Evolutionary conservation across 2,113 vertebrate genomes (phyloP).

Genomic region (Pogonocichla stellata): DNA sequence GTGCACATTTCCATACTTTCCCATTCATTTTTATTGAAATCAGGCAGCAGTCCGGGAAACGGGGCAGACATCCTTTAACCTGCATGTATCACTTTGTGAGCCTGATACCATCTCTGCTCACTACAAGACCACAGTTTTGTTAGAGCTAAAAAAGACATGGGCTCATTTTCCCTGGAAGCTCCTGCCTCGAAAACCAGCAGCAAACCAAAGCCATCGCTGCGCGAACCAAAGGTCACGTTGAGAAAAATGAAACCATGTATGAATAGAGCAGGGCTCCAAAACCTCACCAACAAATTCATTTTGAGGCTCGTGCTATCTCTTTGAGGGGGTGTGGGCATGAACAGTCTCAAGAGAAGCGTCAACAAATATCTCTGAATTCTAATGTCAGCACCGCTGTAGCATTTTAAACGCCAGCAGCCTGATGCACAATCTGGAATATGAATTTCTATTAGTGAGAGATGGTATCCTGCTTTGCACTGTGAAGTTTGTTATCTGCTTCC

Average conservation of each 20-base stretch:
- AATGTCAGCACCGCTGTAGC: background rate
- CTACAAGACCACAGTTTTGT: constrained; percentile 70
- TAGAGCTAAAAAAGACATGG: constrained; percentile 64
- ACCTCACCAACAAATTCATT: constrained; percentile 49
- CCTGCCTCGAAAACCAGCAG: constrained; percentile 17
- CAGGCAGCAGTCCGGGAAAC: constrained; percentile 1
- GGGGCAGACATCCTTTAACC: constrained; percentile 69
- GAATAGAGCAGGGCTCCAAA: constrained; percentile 48
- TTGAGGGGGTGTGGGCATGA: background rate
- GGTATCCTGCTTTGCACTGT: background rate
- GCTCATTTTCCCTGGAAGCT: constrained; percentile 56
- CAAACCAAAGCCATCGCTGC: background rate
- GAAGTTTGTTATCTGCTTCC: constrained; percentile 32
- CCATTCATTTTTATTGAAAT: constrained; percentile 63
- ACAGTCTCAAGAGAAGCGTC: constrained; percentile 51
- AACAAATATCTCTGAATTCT: constrained; percentile 67
- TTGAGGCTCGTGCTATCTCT: constrained; percentile 48
- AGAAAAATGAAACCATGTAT: constrained; percentile 65
- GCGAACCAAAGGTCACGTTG: constrained; percentile 54
- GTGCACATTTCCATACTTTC: constrained; percentile 44
- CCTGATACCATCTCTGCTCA: constrained; percentile 62
- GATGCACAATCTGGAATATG: background rate
- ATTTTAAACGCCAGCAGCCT: background rate
- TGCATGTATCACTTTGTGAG: constrained; percentile 57
- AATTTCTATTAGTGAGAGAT: constrained; percentile 49